phyloP scores from a whole-genome alignment of 2,113 vertebrate genomes.

The Equus quagga region DNA sequence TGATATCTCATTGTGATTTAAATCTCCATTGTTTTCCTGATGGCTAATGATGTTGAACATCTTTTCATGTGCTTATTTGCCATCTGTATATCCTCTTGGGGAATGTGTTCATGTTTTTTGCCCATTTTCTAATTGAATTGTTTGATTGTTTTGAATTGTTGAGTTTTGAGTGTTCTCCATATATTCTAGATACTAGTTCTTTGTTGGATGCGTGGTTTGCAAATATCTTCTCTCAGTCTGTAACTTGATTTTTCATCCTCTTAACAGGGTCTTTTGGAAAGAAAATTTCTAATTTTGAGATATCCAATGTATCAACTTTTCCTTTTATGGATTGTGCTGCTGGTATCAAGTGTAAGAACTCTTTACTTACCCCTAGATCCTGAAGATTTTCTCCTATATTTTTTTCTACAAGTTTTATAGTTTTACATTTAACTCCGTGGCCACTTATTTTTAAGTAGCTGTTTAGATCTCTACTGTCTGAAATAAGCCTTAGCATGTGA shows the following conservation, averaged over 20 bases:
- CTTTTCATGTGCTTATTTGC: not conserved
- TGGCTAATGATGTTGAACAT: not conserved
- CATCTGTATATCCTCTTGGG: not conserved
- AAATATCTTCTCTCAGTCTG: not conserved
- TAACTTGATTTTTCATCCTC: not conserved
- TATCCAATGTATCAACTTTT: not conserved
- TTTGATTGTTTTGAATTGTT: not conserved
- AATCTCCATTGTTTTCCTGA: conserved; percentile 1
- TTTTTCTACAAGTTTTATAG: not conserved
- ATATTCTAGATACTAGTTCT: not conserved
- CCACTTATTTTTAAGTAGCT: not conserved
- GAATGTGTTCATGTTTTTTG: not conserved
- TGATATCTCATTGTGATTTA: not conserved
- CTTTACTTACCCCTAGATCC: not conserved
- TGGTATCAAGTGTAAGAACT: not conserved
- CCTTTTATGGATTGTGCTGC: not conserved
- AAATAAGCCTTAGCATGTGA: not conserved
- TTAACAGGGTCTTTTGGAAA: not conserved
- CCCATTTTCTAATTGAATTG: not conserved
- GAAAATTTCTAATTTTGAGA: conserved; percentile 12
- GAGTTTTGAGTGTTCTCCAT: not conserved
- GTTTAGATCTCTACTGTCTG: not conserved
- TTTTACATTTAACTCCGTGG: not conserved
- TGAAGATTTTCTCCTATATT: not conserved
- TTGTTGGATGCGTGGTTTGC: not conserved